A percentile compares a stretch with the other conserved stretches of the same genome.
These are phyloP conservation scores for Danaus plexippus DNA, from an alignment of 1,140 invertebrate genomes.

Conservation along the genomic window DNA sequence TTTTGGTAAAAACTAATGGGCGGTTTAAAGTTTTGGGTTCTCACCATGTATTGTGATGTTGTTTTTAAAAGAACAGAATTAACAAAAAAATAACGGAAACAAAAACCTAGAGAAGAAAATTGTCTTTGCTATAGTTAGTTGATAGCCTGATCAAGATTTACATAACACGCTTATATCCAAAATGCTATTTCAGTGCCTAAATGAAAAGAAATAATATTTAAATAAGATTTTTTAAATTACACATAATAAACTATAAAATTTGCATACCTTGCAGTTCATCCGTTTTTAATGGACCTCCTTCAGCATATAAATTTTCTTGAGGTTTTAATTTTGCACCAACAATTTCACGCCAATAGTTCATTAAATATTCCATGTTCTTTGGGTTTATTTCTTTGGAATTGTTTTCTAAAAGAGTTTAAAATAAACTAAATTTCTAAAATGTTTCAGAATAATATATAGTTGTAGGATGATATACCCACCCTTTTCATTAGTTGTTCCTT, in stretches of 20 bases:
- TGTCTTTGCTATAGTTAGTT: conserved; percentile 3
- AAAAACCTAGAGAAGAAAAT: too few relatives aligned
- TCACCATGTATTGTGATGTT: not conserved
- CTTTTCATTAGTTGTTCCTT: too few relatives aligned
- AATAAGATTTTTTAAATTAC: conserved; percentile 6
- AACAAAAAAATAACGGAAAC: conserved; percentile 13
- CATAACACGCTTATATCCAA: not conserved
- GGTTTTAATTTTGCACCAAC: conserved; percentile 47
- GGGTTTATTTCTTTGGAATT: conserved; percentile 37
- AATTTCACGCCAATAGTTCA: conserved; percentile 55
- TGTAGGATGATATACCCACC: too few relatives aligned
- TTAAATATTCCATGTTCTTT: conserved; percentile 59
- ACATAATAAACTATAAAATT: not conserved
- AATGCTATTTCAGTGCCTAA: conserved; percentile 17
- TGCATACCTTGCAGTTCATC: conserved; percentile 49
- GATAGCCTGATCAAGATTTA: conserved; percentile 6
- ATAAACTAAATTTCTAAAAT: too few relatives aligned
- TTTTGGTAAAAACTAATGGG: conserved; percentile 47
- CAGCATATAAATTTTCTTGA: conserved; percentile 48
- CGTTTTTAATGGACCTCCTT: conserved; percentile 55
- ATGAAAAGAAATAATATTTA: conserved; percentile 10
- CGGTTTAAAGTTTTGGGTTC: conserved; percentile 14
- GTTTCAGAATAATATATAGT: too few relatives aligned
- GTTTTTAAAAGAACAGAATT: conserved; percentile 8
- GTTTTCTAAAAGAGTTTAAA: too few relatives aligned